These are phyloP conservation scores for Dunckerocampus dactyliophorus DNA, from an alignment of 2,113 vertebrate genomes.

Conservation along the genomic window DNA sequence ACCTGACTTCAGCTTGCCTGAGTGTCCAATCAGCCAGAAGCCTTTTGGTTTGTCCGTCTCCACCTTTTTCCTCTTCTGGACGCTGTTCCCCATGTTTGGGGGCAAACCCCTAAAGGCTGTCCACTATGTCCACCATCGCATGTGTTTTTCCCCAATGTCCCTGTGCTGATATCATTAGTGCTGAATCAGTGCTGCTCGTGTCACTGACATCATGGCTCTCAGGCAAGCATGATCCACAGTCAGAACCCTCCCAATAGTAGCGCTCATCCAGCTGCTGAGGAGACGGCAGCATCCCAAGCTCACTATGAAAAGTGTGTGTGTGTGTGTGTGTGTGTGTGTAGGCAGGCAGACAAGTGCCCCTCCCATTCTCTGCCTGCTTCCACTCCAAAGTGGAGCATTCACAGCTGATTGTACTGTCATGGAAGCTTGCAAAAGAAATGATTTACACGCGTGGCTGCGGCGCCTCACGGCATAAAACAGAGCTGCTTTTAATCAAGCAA, in stretches of 20 bases:
- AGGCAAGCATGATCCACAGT: not conserved
- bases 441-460: slow-evolving; percentile 1
- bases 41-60: slow-evolving; percentile 61
- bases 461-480: not conserved
- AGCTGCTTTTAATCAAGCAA: not conserved
- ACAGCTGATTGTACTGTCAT: slow-evolving; percentile 10
- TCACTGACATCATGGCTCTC: slow-evolving; percentile 44
- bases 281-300: slow-evolving; percentile 48
- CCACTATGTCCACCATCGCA: not conserved
- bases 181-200: slow-evolving; percentile 23
- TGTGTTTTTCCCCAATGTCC: not conserved
- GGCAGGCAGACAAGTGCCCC: slow-evolving; percentile 49
- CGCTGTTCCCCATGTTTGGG: slow-evolving; percentile 82
- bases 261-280: slow-evolving; percentile 32
- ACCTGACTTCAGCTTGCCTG: slow-evolving; percentile 77
- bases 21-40: slow-evolving; percentile 76
- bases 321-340: slow-evolving; percentile 24
- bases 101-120: slow-evolving; percentile 2
- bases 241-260: slow-evolving; percentile 5
- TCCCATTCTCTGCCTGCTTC: slow-evolving; percentile 50
- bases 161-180: not conserved
- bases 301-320: slow-evolving; percentile 33
- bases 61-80: slow-evolving; percentile 81
- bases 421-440: not conserved
- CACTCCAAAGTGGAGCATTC: slow-evolving; percentile 43